Evolutionary conservation across 2,888 invertebrate species (phyloP).

Genomic region (Diplazon laetatorius): DNA sequence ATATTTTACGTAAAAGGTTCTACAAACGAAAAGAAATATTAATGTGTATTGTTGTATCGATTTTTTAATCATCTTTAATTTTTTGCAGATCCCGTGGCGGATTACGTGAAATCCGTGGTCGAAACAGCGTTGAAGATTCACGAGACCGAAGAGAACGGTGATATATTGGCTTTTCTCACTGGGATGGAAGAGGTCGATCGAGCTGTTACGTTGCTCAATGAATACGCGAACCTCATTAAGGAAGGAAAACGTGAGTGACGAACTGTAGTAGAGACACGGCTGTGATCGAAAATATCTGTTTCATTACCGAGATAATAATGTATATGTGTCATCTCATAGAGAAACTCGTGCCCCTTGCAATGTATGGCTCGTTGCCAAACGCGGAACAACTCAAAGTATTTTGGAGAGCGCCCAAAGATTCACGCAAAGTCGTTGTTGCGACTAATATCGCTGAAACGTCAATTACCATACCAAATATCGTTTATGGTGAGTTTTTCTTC

Average conservation of each 20-base stretch:
- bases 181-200: slow-evolving; percentile 96
- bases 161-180: slow-evolving; percentile 95
- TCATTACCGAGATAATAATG: not conserved
- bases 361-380: slow-evolving; percentile 95
- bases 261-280: not conserved
- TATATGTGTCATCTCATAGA: slow-evolving; percentile 69
- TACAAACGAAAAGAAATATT: slow-evolving; percentile 8
- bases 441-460: slow-evolving; percentile 99
- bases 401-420: slow-evolving; percentile 86
- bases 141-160: slow-evolving; percentile 91
- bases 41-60: not conserved
- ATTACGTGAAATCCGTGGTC: slow-evolving; percentile 94
- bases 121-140: slow-evolving; percentile 96
- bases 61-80: too few relatives aligned
- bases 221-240: slow-evolving; percentile 85
- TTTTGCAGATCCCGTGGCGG: slow-evolving; percentile 90
- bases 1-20: slow-evolving; percentile 91
- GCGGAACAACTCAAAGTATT: slow-evolving; percentile 93
- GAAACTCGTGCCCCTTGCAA: slow-evolving; percentile 89
- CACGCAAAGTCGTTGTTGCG: slow-evolving; percentile 94
- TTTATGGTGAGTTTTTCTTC: slow-evolving; percentile 87
- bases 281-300: not conserved
- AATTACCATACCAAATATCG: slow-evolving; percentile 96
- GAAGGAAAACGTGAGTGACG: slow-evolving; percentile 79
- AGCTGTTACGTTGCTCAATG: slow-evolving; percentile 87